phyloP scores from a whole-genome alignment of 2,113 vertebrate genomes.

The Dissostichus mawsoni region DNA sequence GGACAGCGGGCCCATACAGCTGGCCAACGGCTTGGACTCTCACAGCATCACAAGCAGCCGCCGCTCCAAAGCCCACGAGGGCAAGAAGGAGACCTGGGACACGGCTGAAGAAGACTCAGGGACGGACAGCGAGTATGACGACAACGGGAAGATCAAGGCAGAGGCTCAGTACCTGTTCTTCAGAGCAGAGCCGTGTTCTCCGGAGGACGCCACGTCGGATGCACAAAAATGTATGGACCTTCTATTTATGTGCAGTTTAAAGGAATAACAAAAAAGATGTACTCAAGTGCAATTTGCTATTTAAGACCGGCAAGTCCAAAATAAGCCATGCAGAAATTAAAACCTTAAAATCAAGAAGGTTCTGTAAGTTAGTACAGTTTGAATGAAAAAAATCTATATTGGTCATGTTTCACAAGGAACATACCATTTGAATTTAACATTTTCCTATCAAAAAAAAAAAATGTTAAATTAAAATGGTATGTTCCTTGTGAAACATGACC shows the following conservation, averaged over 20 bases:
- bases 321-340: too few species aligned
- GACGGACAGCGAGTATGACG: constrained; percentile 98
- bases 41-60: constrained; percentile 98
- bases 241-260: constrained; percentile 11
- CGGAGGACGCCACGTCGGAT: constrained; percentile 88
- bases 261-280: neutral
- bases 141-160: constrained; percentile 93
- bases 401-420: too few species aligned
- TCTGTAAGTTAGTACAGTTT: too few species aligned
- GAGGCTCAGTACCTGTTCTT: constrained; percentile 94
- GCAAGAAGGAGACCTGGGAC: constrained; percentile 98
- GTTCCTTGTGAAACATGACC: too few species aligned
- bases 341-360: too few species aligned
- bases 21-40: constrained; percentile 96
- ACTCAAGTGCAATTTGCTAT: too few species aligned
- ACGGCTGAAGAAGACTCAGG: constrained; percentile 98
- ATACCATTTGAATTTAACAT: too few species aligned
- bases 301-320: too few species aligned
- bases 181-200: constrained; percentile 88
- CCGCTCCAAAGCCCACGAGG: constrained; percentile 97
- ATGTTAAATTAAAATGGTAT: too few species aligned
- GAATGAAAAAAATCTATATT: too few species aligned
- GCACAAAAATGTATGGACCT: constrained; percentile 92
- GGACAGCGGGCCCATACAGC: constrained; percentile 89
- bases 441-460: too few species aligned